Evolutionary conservation across 1,140 invertebrate species (phyloP).

Genomic region (Ceratosolen fusciceps): DNA sequence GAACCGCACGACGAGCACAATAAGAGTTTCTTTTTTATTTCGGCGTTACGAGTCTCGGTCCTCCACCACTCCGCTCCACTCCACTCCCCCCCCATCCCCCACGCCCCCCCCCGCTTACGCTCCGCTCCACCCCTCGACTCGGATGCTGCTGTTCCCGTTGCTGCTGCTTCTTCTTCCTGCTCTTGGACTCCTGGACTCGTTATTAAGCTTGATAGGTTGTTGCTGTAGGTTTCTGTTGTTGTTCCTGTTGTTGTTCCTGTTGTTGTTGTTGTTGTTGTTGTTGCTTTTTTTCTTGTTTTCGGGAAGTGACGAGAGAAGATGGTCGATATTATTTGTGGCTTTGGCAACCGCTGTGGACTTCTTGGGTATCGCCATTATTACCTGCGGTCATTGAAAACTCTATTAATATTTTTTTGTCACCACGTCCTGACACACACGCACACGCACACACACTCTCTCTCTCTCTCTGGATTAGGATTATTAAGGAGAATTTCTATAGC

Average conservation of each 20-base stretch:
- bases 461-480: no score
- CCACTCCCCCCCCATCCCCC: no score
- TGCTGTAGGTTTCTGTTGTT: no score
- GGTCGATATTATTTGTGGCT: constrained; percentile 56
- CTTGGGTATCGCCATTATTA: constrained; percentile 58
- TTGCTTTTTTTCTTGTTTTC: constrained; percentile 52
- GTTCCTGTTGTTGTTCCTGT: no score
- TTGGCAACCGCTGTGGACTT: constrained; percentile 56
- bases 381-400: constrained; percentile 46
- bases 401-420: not conserved
- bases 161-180: no score
- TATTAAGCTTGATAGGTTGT: constrained; percentile 50
- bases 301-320: constrained; percentile 61
- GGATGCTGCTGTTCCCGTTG: no score
- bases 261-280: no score
- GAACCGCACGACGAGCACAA: constrained; percentile 1
- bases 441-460: no score
- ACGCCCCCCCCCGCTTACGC: no score
- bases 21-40: constrained; percentile 12
- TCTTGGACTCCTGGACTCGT: constrained; percentile 51
- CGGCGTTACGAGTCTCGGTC: not conserved
- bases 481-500: no score
- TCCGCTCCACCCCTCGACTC: constrained; percentile 35
- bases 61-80: constrained; percentile 18
- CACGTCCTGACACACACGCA: no score